Evolutionary conservation across 2,888 invertebrate species (phyloP).

Genomic region (Drosophila anomalata): DNA sequence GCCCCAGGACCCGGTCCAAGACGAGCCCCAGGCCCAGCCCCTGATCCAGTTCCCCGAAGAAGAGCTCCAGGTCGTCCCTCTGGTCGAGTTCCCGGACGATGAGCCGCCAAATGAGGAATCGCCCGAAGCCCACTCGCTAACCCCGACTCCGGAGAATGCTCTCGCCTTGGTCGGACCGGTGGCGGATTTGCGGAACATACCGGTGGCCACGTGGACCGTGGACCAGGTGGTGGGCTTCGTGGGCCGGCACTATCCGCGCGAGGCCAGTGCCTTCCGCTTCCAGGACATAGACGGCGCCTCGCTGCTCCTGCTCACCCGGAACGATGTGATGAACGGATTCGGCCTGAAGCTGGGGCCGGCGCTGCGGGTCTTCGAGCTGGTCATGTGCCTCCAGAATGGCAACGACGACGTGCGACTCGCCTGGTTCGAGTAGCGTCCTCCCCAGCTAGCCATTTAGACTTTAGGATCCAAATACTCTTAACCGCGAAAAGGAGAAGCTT

Average conservation of each 20-base stretch:
- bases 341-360: slow-evolving; percentile 94
- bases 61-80: too few species aligned
- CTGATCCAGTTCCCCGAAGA: too few species aligned
- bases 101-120: too few species aligned
- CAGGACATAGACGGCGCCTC: slow-evolving; percentile 97
- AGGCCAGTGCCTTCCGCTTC: slow-evolving; percentile 91
- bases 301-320: slow-evolving; percentile 91
- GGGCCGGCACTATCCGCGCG: slow-evolving; percentile 89
- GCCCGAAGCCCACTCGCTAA: too few species aligned
- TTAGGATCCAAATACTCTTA: not conserved
- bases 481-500: not conserved
- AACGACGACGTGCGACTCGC: slow-evolving; percentile 46
- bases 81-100: too few species aligned
- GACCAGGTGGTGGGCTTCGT: slow-evolving; percentile 93
- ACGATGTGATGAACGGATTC: slow-evolving; percentile 92
- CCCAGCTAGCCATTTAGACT: not conserved
- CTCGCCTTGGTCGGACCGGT: too few species aligned
- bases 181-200: not conserved
- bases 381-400: slow-evolving; percentile 80
- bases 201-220: slow-evolving; percentile 87
- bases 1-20: too few species aligned
- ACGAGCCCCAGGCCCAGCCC: too few species aligned
- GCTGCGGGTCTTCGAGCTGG: slow-evolving; percentile 91
- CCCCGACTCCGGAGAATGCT: too few species aligned
- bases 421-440: slow-evolving; percentile 45